Conservation (phyloP, 2,888 invertebrate species). For the Calameuta filiformis region DNA sequence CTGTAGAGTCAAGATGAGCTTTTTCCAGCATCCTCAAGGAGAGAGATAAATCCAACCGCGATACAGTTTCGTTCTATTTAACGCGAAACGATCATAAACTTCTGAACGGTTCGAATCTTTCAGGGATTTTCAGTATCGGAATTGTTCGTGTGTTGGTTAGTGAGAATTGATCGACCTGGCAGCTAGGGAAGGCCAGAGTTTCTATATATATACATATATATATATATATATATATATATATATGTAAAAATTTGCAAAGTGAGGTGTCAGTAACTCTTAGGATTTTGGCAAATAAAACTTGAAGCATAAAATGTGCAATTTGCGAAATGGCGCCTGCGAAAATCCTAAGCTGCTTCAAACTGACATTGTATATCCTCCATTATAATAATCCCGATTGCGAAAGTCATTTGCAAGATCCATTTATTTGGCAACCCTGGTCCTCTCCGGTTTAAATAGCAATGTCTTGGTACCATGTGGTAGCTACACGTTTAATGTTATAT, state of each 20-base stretch:
- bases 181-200: not conserved
- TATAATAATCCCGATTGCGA: not conserved
- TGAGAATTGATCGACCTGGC: not conserved
- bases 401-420: not conserved
- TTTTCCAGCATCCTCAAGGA: not conserved
- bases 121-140: not conserved
- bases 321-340: not conserved
- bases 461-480: not conserved
- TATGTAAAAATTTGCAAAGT: not conserved
- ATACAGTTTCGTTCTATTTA: slow-evolving; percentile 2
- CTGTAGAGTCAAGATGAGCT: not conserved
- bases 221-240: not conserved
- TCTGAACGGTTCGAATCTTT: not conserved
- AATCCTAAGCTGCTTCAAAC: not conserved
- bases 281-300: not conserved
- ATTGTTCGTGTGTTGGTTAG: not conserved
- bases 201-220: not conserved
- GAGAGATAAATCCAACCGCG: not conserved
- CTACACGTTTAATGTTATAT: not conserved
- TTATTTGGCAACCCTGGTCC: not conserved
- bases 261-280: not conserved
- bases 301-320: not conserved
- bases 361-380: not conserved
- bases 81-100: slow-evolving; percentile 2
- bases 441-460: not conserved